phyloP scores from a whole-genome alignment of 2,888 invertebrate species.

The Lymantria dispar region DNA sequence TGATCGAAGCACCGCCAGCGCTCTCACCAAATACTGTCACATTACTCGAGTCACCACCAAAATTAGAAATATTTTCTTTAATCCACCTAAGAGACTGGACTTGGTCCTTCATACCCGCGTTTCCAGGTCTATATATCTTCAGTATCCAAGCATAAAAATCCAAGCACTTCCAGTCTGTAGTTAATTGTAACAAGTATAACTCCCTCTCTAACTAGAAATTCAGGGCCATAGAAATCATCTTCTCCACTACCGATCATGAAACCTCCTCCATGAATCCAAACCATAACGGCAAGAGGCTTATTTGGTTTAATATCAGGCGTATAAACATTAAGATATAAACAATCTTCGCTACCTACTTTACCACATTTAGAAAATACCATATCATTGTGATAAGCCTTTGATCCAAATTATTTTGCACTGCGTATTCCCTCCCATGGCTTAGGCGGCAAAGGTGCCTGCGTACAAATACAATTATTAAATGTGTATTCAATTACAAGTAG shows the following conservation, averaged over 20 bases:
- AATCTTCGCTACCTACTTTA: constrained; percentile 29
- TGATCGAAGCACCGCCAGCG: constrained; percentile 42
- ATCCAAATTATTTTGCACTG: constrained; percentile 41
- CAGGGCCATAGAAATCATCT: constrained; percentile 28
- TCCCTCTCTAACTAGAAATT: constrained; percentile 32
- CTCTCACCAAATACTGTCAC: constrained; percentile 47
- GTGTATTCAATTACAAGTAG: too few relatives aligned
- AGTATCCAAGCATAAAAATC: constrained; percentile 34
- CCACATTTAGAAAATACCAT: constrained; percentile 1
- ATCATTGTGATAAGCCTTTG: constrained; percentile 18
- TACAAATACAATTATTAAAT: too few relatives aligned
- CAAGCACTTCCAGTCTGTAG: constrained; percentile 35
- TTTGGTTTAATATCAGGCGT: constrained; percentile 26
- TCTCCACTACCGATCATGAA: constrained; percentile 35
- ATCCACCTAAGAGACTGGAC: constrained; percentile 37
- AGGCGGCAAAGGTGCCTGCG: constrained; percentile 31
- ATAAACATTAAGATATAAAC: constrained; percentile 39
- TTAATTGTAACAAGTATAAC: constrained; percentile 31
- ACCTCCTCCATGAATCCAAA: constrained; percentile 34
- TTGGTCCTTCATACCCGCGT: constrained; percentile 43
- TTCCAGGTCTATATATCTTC: constrained; percentile 42
- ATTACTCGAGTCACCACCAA: constrained; percentile 36
- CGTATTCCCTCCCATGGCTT: constrained; percentile 45
- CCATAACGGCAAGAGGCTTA: constrained; percentile 27
- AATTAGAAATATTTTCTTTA: constrained; percentile 33